phyloP scores from a whole-genome alignment of 2,113 vertebrate genomes.

The Mugil cephalus region DNA sequence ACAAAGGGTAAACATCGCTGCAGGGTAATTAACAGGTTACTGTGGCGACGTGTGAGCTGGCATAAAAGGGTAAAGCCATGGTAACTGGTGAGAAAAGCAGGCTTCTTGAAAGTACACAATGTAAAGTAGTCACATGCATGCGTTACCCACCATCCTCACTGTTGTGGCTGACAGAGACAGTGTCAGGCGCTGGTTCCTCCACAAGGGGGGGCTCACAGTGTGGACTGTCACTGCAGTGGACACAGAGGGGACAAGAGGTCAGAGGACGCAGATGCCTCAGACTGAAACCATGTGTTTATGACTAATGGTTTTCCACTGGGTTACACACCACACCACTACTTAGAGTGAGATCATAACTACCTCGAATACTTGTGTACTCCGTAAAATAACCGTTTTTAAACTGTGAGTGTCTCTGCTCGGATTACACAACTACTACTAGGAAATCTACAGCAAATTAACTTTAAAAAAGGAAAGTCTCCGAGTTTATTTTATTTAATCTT shows the following conservation, averaged over 20 bases:
- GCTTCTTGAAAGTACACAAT: neutral
- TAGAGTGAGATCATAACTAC: neutral
- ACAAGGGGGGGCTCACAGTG: conserved; percentile 92
- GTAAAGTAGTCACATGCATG: neutral
- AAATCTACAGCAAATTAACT: too few species aligned
- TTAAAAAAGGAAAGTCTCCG: too few species aligned
- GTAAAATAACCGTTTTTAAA: neutral
- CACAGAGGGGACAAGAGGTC: conserved; percentile 43
- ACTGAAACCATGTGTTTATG: conserved; percentile 7
- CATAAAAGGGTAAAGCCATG: conserved; percentile 31
- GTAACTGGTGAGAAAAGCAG: conserved; percentile 16
- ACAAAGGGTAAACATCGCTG: conserved; percentile 32
- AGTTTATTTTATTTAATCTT: too few species aligned
- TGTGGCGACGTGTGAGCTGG: conserved; percentile 38
- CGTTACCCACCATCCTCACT: conserved; percentile 92
- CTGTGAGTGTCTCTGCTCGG: too few species aligned
- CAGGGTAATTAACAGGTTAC: conserved; percentile 30
- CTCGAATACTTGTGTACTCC: neutral
- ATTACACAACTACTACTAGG: too few species aligned
- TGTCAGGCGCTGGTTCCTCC: conserved; percentile 90
- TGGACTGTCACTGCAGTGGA: conserved; percentile 90
- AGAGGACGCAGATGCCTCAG: conserved; percentile 17
- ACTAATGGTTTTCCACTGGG: conserved; percentile 12
- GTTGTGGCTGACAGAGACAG: conserved; percentile 87
- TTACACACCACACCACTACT: neutral